phyloP scores from a whole-genome alignment of 2,113 vertebrate genomes.

The Fulmarus glacialis region DNA sequence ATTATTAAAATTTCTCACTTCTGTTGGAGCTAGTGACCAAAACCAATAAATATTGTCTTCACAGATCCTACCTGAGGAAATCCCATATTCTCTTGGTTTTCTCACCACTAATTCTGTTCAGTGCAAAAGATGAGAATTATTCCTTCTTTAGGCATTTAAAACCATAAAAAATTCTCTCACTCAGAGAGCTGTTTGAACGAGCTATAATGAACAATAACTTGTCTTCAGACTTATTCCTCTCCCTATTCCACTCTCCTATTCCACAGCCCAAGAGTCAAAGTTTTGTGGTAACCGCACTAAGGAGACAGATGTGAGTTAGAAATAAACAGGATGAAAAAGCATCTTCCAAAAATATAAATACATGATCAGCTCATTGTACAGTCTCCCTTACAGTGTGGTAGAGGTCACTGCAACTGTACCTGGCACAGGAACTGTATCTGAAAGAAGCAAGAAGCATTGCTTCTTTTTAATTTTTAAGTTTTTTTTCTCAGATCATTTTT shows the following conservation, averaged over 20 bases:
- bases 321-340: neutral
- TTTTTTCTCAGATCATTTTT: neutral
- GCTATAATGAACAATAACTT: neutral
- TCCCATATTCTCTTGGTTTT: neutral
- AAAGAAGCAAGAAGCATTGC: neutral
- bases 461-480: neutral
- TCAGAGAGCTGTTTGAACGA: neutral
- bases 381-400: neutral
- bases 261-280: neutral
- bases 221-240: neutral
- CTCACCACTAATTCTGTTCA: neutral
- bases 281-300: neutral
- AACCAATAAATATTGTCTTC: conserved; percentile 9
- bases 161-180: neutral
- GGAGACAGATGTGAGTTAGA: neutral
- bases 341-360: neutral
- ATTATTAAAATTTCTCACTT: conserved; percentile 49
- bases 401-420: neutral
- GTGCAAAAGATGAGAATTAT: neutral
- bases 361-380: neutral
- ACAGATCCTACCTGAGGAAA: conserved; percentile 23
- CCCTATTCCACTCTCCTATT: neutral
- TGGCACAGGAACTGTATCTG: neutral
- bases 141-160: neutral
- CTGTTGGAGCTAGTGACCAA: neutral